phyloP scores from a whole-genome alignment of 2,888 invertebrate genomes.

The Helleia helle region DNA sequence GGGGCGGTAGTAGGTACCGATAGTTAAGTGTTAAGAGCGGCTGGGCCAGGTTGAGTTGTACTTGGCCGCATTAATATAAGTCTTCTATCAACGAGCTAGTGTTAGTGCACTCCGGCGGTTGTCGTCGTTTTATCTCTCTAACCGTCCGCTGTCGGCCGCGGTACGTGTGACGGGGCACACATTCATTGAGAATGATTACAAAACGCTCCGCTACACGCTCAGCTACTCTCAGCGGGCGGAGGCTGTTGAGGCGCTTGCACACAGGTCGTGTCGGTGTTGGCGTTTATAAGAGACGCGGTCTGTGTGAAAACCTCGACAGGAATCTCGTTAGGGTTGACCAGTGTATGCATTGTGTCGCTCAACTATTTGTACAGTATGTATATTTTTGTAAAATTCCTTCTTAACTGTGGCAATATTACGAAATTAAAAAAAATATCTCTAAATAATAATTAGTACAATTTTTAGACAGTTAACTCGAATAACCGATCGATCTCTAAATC shows the following conservation, averaged over 20 bases:
- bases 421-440: constrained; percentile 58
- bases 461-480: constrained; percentile 31
- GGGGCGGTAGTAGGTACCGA: constrained; percentile 4
- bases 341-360: constrained; percentile 53
- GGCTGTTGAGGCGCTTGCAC: neutral
- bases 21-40: neutral
- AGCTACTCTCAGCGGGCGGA: neutral
- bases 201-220: neutral
- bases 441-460: constrained; percentile 63
- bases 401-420: constrained; percentile 67
- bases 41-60: constrained; percentile 2
- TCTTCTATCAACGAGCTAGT: constrained; percentile 67
- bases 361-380: constrained; percentile 69
- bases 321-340: constrained; percentile 36
- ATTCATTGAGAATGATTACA: neutral
- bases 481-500: constrained; percentile 18
- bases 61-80: constrained; percentile 33
- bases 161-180: neutral
- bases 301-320: constrained; percentile 12
- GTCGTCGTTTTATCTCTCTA: constrained; percentile 10
- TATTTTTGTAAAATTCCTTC: constrained; percentile 71
- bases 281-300: constrained; percentile 12
- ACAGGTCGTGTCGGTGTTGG: neutral
- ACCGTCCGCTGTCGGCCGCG: neutral
- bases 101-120: constrained; percentile 31